A percentile compares a stretch with the other conserved stretches of the same genome.
phyloP scores from a whole-genome alignment of 2,113 vertebrate genomes.

The Leptodactylus fuscus region DNA sequence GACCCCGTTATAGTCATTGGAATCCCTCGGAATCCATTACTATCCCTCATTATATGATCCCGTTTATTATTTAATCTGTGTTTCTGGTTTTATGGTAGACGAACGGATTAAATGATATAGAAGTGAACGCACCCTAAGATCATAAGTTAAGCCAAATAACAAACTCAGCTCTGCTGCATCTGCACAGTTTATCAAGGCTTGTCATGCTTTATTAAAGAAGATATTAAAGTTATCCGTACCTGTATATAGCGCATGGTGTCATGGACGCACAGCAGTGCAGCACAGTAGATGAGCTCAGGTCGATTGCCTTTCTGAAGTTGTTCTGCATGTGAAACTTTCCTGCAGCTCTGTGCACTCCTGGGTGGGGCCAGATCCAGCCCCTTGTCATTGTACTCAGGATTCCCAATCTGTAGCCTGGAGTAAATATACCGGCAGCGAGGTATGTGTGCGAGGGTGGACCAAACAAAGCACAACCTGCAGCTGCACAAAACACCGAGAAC shows the following conservation, averaged over 20 bases:
- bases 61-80: too few relatives aligned
- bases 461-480: not conserved
- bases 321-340: slow-evolving; percentile 14
- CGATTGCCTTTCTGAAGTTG: not conserved
- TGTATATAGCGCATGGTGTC: slow-evolving; percentile 3
- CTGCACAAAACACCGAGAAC: too few relatives aligned
- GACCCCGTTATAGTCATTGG: too few relatives aligned
- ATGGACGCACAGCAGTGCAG: not conserved
- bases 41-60: too few relatives aligned
- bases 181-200: not conserved
- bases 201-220: not conserved
- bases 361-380: slow-evolving; percentile 12
- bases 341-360: not conserved
- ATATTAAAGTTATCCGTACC: not conserved
- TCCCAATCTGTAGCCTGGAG: slow-evolving; percentile 44
- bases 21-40: too few relatives aligned
- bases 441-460: not conserved
- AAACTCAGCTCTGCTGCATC: not conserved
- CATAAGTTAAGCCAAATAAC: too few relatives aligned
- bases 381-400: slow-evolving; percentile 29
- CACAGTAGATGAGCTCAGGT: not conserved
- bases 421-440: not conserved
- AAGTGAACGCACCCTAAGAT: too few relatives aligned
- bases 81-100: too few relatives aligned
- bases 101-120: too few relatives aligned